phyloP scores from a whole-genome alignment of 2,797 vertebrate genomes.

The Synaphobranchus kaupii region DNA sequence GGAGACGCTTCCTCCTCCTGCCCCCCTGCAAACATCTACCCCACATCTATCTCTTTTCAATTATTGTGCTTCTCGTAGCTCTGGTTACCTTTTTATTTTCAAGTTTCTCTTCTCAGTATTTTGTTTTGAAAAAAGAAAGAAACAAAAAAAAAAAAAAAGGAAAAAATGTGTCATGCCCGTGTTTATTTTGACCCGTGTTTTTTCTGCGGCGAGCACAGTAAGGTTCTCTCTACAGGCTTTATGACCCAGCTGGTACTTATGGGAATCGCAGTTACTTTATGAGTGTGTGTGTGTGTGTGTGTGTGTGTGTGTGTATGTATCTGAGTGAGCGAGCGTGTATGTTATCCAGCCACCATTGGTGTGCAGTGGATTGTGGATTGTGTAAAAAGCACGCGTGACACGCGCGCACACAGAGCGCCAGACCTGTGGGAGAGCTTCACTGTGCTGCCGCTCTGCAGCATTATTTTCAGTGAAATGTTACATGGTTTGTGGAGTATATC shows the following conservation, averaged over 20 bases:
- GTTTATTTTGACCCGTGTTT: constrained; percentile 7
- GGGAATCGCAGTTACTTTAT: neutral
- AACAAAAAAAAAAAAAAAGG: neutral
- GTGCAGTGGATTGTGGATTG: neutral
- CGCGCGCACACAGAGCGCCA: neutral
- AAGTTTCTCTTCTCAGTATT: constrained; percentile 64
- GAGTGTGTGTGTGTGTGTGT: neutral
- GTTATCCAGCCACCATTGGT: neutral
- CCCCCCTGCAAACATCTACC: neutral
- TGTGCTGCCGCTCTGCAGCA: neutral
- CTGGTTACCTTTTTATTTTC: constrained; percentile 46
- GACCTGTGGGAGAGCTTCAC: constrained; percentile 16
- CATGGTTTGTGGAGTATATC: constrained; percentile 55
- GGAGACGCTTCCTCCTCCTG: constrained; percentile 32
- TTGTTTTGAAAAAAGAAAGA: constrained; percentile 52
- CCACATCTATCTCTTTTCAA: neutral
- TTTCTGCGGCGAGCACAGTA: neutral
- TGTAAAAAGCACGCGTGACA: neutral
- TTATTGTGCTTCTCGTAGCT: neutral
- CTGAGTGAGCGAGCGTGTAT: neutral
- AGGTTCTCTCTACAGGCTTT: neutral
- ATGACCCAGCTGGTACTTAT: neutral
- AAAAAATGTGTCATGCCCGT: neutral
- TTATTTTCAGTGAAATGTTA: constrained; percentile 51
- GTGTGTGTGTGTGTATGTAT: neutral